Evolutionary conservation across 2,113 vertebrate genomes (phyloP).

Genomic region (Bujurquina vittata): DNA sequence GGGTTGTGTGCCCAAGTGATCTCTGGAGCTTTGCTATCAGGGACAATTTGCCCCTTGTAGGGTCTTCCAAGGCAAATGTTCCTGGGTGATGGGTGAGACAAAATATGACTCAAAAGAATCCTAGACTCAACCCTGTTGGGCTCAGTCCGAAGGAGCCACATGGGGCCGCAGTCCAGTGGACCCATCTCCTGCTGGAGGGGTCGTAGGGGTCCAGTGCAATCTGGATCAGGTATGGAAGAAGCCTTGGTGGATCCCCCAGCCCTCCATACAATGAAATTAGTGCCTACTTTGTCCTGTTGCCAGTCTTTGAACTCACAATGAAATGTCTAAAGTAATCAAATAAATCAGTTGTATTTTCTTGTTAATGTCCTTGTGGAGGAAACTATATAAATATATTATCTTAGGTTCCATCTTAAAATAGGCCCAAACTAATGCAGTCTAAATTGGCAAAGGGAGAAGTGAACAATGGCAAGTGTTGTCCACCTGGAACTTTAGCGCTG

Average conservation of each 20-base stretch:
- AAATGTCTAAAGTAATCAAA: not conserved
- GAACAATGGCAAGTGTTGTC: not conserved
- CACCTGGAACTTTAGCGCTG: not conserved
- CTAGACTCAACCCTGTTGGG: too few relatives aligned
- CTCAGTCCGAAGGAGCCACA: not conserved
- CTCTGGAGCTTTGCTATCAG: too few relatives aligned
- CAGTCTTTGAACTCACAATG: not conserved
- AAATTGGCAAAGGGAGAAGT: not conserved
- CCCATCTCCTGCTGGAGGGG: not conserved
- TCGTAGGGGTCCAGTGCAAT: accelerated
- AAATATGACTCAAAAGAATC: not conserved
- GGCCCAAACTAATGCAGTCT: not conserved
- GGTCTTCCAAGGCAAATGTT: too few relatives aligned
- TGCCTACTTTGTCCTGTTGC: not conserved
- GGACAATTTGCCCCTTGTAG: too few relatives aligned
- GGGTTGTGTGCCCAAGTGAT: too few relatives aligned
- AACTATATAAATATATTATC: not conserved
- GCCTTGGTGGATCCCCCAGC: too few relatives aligned
- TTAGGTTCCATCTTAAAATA: not conserved
- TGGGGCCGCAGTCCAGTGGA: not conserved
- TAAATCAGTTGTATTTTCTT: not conserved
- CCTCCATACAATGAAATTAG: not conserved
- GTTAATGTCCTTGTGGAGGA: not conserved
- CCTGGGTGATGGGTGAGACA: not conserved
- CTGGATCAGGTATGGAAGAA: too few relatives aligned